Evolutionary conservation across 1,140 invertebrate species (phyloP), one percentile per base, ranked within the genome.

Genomic region (Pantala flavescens): DNA sequence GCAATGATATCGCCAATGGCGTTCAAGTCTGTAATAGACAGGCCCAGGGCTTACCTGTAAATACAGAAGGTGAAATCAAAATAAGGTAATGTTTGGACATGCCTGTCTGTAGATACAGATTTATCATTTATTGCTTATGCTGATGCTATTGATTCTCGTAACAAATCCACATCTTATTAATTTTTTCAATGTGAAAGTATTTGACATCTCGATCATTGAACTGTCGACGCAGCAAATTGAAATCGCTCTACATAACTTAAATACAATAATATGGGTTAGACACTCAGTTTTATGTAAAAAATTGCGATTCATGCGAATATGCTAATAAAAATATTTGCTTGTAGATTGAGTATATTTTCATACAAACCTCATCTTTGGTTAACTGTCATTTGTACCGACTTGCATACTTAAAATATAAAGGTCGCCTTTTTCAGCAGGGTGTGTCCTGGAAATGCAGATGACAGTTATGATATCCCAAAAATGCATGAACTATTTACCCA

Each of bases 401-500:
- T 5, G 28, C 9, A 9, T 5, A 36, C 9, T 36, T 5, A 5
- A 36, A 2, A 9, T 36, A 36, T 36, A 36, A 36, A 36, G 9
- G 28, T 36, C 28, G 28, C 28, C 28, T 36, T 9, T 36, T 2
- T 36, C 9, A 36, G 28, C 28, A 73, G 36, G 36, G 72, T 42
- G 43, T 43, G 21, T 42, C 36, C 43, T 21, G 43, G n/a, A 21
- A 23, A n/a, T 55, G 21, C 43, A 23, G 1, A 74, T 21, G 71
- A 16, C 24, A 71, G 23, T 70, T 63, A 36, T 55, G 19, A 73
- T 73, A 73, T 70, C 71, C 71, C 24, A 80, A 88, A 82, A 77
- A 96, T 96, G 93, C 93, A 96, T 84, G 91, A 94, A 82, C 84
- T 96, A 76, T 93, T 96, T 80, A 90, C 90, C 78, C 90, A 93